Evolutionary conservation across 2,113 vertebrate species (phyloP).

Genomic region (Thymallus thymallus): DNA sequence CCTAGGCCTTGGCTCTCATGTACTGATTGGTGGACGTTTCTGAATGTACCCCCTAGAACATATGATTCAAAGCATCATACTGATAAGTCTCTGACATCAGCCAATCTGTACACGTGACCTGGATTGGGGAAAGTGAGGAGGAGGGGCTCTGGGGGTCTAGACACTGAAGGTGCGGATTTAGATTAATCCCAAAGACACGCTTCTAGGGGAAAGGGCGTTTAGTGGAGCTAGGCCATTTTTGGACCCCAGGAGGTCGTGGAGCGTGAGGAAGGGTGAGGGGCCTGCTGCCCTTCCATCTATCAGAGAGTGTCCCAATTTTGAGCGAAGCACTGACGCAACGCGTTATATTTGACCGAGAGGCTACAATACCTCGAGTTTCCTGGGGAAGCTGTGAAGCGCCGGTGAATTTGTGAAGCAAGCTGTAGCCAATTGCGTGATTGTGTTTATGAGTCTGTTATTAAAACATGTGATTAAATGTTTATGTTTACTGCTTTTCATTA

Average conservation of each 20-base stretch:
- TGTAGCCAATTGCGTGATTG: no score
- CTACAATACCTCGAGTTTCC: no score
- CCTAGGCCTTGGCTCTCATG: not conserved
- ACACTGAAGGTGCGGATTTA: conserved; percentile 68
- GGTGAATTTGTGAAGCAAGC: no score
- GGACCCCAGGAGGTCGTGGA: conserved; percentile 64
- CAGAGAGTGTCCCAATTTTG: conserved; percentile 48
- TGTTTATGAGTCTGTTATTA: no score
- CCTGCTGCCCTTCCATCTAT: conserved; percentile 54
- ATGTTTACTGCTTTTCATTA: no score
- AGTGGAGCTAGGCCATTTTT: conserved; percentile 56
- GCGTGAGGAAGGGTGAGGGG: conserved; percentile 10
- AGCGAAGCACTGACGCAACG: conserved; percentile 28
- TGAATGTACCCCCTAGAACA: not conserved
- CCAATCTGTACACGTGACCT: conserved; percentile 30
- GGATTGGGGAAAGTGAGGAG: conserved; percentile 50
- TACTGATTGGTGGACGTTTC: not conserved
- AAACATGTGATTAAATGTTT: no score
- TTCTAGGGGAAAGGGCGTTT: conserved; percentile 36
- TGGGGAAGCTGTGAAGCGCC: no score
- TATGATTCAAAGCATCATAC: not conserved
- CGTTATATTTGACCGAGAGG: no score
- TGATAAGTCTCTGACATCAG: conserved; percentile 23
- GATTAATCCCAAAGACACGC: conserved; percentile 63
- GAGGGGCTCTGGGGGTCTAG: conserved; percentile 30